Evolutionary conservation across 2,888 invertebrate species (phyloP), one percentile per base, ranked within the genome.

Genomic region (Dolichomitus sp.): DNA sequence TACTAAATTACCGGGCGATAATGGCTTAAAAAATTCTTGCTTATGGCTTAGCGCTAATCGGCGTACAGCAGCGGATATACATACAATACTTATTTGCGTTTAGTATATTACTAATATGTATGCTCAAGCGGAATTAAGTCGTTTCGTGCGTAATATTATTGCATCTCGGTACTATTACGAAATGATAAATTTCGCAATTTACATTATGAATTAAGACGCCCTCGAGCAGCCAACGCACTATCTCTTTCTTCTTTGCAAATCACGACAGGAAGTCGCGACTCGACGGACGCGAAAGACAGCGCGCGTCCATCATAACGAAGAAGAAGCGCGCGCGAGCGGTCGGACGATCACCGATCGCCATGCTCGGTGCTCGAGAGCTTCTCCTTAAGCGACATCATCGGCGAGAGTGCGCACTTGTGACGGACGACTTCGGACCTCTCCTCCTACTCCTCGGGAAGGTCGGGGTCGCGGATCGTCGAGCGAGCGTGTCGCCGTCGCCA

Each of bases 391-490:
- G 37, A 74, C 70, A 27, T 73, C 57, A 40, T 74, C 69, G 65
- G 50, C 33, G 66, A 66, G 69, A 61, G 33, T 30, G 59, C 59
- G n/a, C 54, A 68, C 69, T 80, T 42, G 61, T 33, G 69, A 59
- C 30, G 37, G 48, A 40, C 37, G 45, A 11, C 66, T 50, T 52
- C 17, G 19, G 5, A 27, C 42, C 42, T 72, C 65, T 12, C n/a
- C 23, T 27, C 33, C 50, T 37, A 23, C 52, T 11, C 37, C 40
- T 66, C 63, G 12, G 42, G 63, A 59, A 66, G 68, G 73, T 81
- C 73, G 73, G 77, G 77, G 77, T 81, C 81, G 77, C 54, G 75
- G 77, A 82, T 75, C 66, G 75, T 66, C 75, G 79, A 72, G 61
- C 74, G 81, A 82, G 69, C 79, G 52, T 74, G 74, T 69, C 65